Evolutionary conservation across 1,140 invertebrate species (phyloP), one percentile per base, ranked within the genome.

Genomic region (Drosophila dunni): DNA sequence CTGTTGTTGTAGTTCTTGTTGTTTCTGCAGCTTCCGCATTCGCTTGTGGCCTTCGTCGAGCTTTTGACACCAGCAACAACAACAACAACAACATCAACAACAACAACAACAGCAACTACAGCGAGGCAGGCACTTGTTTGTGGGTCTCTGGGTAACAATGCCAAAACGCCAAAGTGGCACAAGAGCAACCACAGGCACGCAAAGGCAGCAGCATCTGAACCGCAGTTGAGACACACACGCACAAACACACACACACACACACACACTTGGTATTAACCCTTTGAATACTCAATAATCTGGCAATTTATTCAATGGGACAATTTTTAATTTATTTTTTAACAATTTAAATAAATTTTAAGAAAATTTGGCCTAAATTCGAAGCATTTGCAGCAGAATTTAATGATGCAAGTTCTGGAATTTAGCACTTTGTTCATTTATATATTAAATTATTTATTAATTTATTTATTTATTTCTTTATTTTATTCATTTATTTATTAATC

Each of bases 131-230:
- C 8, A 36, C 53, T 46, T 29, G 38, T 64, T 60, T 58, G 42
- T 75, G 48, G 66, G 72, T 75, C 72, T 75, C 44, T 75, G 60
- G 72, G 72, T 75, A 75, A 75, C 65, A 71, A 70, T 64, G 72
- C 51, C 60, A 70, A 70, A 34, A 24, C 45, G 11, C n/a, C 38
- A 20, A 42, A 45, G 4, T 7, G 50, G 40, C 56, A 56, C 34
- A 56, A 15, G 42, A 15, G 5, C 8, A 46, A 9, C 15, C 40
- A 57, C 42, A 57, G 36, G 45, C 17, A 63, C 17, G 61, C 34
- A 24, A 15, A 1, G 4, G 46, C 34, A 58, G 13, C 46, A 51
- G 17, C 20, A 15, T 29, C 24, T 33, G 29, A 34, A 53, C 53
- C 34, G 24, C 34, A 56, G 50, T 46, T 17, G 6, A 46, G 7